Percentiles rank a stretch among this genome's conserved stretches.
Conservation (phyloP, 2,797 vertebrate genomes). For the Sebastes miniatus region DNA sequence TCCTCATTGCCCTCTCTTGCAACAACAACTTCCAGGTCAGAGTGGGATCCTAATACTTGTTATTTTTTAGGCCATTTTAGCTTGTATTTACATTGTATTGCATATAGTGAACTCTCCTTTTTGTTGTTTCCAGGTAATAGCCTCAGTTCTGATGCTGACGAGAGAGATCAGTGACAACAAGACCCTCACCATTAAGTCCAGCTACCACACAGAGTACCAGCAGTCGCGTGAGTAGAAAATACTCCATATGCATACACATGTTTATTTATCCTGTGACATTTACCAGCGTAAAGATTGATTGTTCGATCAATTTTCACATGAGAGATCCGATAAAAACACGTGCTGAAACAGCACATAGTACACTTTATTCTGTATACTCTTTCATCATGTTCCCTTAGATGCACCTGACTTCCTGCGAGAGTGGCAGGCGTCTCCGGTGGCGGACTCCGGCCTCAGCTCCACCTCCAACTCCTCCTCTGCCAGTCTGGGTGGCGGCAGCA, state of each 20-base stretch:
- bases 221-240: slow-evolving; percentile 86
- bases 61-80: background rate
- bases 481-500: slow-evolving; percentile 95
- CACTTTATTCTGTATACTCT: background rate
- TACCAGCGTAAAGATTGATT: background rate
- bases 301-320: background rate
- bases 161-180: slow-evolving; percentile 95
- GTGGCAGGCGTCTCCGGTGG: slow-evolving; percentile 92
- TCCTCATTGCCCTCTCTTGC: slow-evolving; percentile 94
- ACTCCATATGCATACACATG: background rate
- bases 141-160: slow-evolving; percentile 94
- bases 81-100: background rate
- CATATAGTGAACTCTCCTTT: background rate
- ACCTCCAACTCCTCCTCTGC: slow-evolving; percentile 97
- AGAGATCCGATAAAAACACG: background rate
- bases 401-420: slow-evolving; percentile 96
- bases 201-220: slow-evolving; percentile 90
- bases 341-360: background rate
- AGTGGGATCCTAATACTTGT: background rate
- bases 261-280: background rate
- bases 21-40: slow-evolving; percentile 92
- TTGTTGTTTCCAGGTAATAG: slow-evolving; percentile 82
- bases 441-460: slow-evolving; percentile 95
- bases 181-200: slow-evolving; percentile 93
- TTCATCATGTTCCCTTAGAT: slow-evolving; percentile 76